A percentile compares a stretch with the other conserved stretches of the same genome.
These are phyloP conservation scores for Spodoptera picta DNA, from an alignment of 2,888 invertebrate species.

Conservation along the genomic window DNA sequence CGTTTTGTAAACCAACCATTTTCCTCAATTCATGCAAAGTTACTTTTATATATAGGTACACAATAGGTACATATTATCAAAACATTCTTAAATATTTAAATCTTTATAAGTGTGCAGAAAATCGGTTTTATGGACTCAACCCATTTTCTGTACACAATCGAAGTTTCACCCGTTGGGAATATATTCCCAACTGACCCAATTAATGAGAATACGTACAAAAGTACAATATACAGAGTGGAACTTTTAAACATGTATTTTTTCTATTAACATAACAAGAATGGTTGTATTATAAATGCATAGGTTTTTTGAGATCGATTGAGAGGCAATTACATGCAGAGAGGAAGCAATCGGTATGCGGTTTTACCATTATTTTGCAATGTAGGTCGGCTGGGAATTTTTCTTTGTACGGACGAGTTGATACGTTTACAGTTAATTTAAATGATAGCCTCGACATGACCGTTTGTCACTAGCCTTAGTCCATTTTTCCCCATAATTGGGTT, in stretches of 20 bases:
- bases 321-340: conserved; percentile 63
- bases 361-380: conserved; percentile 35
- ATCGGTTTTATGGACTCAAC: background rate
- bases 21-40: no score
- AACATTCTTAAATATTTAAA: background rate
- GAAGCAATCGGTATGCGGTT: conserved; percentile 42
- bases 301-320: conserved; percentile 48
- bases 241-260: conserved; percentile 18
- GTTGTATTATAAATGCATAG: conserved; percentile 54
- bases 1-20: background rate
- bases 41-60: no score
- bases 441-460: conserved; percentile 8
- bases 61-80: no score
- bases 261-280: conserved; percentile 38
- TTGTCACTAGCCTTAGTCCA: conserved; percentile 5
- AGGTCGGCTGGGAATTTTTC: conserved; percentile 15
- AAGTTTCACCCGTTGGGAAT: conserved; percentile 17
- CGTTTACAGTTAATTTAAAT: conserved; percentile 20
- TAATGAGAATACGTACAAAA: conserved; percentile 19
- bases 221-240: conserved; percentile 12
- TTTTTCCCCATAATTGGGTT: conserved; percentile 23
- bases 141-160: conserved; percentile 21
- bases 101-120: background rate
- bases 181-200: conserved; percentile 30
- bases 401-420: conserved; percentile 16